Evolutionary conservation across 2,113 vertebrate species (phyloP).

Genomic region (Plecotus auritus): DNA sequence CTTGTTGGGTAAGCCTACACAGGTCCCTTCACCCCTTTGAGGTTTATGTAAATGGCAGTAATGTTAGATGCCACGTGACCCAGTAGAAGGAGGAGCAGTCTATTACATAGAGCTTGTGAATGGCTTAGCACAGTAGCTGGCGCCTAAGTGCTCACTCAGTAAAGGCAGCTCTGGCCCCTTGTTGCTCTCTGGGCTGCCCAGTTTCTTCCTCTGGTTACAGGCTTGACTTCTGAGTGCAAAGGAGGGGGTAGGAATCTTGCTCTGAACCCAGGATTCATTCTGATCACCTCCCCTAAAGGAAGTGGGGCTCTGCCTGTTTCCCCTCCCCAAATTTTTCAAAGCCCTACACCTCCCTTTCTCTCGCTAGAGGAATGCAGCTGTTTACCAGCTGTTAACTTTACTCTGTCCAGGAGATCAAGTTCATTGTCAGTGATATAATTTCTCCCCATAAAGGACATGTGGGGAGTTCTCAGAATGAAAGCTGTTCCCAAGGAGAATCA

Average conservation of each 20-base stretch:
- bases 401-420: constrained; percentile 23
- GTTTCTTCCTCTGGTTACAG: background rate
- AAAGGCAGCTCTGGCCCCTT: background rate
- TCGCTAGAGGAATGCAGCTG: constrained; percentile 29
- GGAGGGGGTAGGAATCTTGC: background rate
- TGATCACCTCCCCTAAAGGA: background rate
- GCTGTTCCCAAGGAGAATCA: background rate
- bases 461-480: constrained; percentile 50
- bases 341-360: background rate
- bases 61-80: background rate
- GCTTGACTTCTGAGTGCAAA: background rate
- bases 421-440: background rate
- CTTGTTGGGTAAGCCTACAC: background rate
- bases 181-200: background rate
- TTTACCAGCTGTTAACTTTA: constrained; percentile 50
- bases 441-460: constrained; percentile 38
- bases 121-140: background rate
- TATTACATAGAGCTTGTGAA: background rate
- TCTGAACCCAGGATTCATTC: background rate
- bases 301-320: background rate
- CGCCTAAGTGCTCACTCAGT: background rate
- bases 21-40: background rate
- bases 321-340: background rate
- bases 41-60: background rate
- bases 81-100: background rate